Percentiles rank a stretch among this genome's conserved stretches.
These are phyloP conservation scores for Ceratosolen fusciceps DNA, from an alignment of 1,140 invertebrate species.

Conservation along the genomic window DNA sequence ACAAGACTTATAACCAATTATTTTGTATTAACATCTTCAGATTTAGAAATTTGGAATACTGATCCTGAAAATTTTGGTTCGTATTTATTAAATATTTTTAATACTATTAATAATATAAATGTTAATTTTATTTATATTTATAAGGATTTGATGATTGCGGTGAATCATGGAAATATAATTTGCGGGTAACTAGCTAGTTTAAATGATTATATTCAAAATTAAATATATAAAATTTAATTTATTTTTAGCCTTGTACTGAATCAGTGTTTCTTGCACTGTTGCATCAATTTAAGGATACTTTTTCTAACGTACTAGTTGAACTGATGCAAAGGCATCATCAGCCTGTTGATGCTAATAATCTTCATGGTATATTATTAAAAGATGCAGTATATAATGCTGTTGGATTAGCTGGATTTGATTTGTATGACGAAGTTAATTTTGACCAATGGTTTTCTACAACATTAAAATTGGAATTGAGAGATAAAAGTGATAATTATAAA, in stretches of 20 bases:
- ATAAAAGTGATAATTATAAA: constrained; percentile 87
- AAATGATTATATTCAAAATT: constrained; percentile 18
- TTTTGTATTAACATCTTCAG: constrained; percentile 86
- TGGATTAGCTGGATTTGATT: constrained; percentile 89
- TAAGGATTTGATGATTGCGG: constrained; percentile 87
- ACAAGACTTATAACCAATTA: constrained; percentile 89
- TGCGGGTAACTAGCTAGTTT: constrained; percentile 76
- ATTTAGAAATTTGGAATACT: constrained; percentile 89
- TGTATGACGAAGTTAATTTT: constrained; percentile 95
- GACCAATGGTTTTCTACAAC: constrained; percentile 92
- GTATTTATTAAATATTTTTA: constrained; percentile 39
- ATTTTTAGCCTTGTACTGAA: constrained; percentile 86
- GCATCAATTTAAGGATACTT: constrained; percentile 80
- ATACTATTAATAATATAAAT: background rate
- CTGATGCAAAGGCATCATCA: constrained; percentile 77
- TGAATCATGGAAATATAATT: constrained; percentile 92
- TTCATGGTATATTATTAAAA: constrained; percentile 85
- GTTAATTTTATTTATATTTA: constrained; percentile 54
- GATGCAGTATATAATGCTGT: constrained; percentile 97
- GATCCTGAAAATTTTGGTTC: constrained; percentile 91
- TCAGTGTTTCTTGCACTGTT: constrained; percentile 87
- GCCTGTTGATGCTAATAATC: constrained; percentile 78
- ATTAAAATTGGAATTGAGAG: constrained; percentile 85
- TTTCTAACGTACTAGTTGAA: constrained; percentile 82
- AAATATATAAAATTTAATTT: constrained; percentile 25